A percentile compares a stretch with the other conserved stretches of the same genome.
Evolutionary conservation across 2,888 invertebrate species (phyloP).

Genomic region (Eumacrocentrus americanus): DNA sequence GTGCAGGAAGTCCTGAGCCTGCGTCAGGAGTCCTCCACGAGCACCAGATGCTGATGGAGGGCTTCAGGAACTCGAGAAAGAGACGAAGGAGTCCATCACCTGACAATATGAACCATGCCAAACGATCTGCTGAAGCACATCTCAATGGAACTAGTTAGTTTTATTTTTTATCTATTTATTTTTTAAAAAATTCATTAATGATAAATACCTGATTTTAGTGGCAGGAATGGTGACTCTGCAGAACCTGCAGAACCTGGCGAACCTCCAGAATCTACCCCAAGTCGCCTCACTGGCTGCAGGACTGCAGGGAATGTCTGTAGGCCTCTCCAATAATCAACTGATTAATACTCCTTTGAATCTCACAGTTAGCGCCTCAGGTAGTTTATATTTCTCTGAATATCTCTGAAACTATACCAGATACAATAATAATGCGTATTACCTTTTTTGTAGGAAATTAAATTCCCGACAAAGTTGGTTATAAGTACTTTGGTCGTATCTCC

Average conservation of each 20-base stretch:
- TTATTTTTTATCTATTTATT: neutral
- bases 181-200: neutral
- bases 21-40: conserved; percentile 55
- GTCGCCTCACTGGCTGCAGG: conserved; percentile 69
- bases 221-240: conserved; percentile 75
- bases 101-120: conserved; percentile 61
- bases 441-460: too few species aligned
- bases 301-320: conserved; percentile 68
- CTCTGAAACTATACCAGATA: too few species aligned
- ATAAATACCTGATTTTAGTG: conserved; percentile 63
- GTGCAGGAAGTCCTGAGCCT: conserved; percentile 58
- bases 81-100: conserved; percentile 55
- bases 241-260: conserved; percentile 81
- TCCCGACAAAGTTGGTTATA: too few species aligned
- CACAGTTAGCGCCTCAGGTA: conserved; percentile 72
- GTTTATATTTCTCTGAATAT: conserved; percentile 25
- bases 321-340: conserved; percentile 66
- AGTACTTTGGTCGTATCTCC: too few species aligned
- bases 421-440: too few species aligned
- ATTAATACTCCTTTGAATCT: conserved; percentile 84
- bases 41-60: conserved; percentile 56
- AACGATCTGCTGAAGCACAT: conserved; percentile 66
- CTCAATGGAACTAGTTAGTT: conserved; percentile 72
- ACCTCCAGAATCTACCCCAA: conserved; percentile 72
- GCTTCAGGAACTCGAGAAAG: conserved; percentile 54